Percentiles rank a stretch among this genome's conserved stretches.
These are phyloP conservation scores for Himalopsyche japonica DNA, from an alignment of 2,888 invertebrate genomes.

Conservation along the genomic window DNA sequence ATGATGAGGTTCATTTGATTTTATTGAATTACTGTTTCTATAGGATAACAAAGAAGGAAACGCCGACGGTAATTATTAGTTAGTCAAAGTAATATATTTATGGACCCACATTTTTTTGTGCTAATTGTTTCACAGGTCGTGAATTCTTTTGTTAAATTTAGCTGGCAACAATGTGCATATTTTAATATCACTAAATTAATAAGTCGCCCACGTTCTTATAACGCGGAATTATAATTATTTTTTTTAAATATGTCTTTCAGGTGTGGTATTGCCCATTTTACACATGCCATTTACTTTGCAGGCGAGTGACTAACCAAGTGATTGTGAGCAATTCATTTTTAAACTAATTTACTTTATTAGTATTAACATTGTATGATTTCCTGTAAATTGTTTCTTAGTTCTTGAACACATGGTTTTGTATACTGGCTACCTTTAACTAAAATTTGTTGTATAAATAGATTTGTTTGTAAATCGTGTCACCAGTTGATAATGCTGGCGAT, in stretches of 20 bases:
- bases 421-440: no score
- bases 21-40: no score
- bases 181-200: not conserved
- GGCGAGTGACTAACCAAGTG: not conserved
- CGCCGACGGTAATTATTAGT: not conserved
- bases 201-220: not conserved
- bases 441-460: no score
- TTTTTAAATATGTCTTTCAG: slow-evolving; percentile 15
- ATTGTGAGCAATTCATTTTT: no score
- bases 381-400: no score
- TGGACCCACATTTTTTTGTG: not conserved
- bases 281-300: not conserved
- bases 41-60: not conserved
- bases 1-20: no score
- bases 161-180: not conserved
- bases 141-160: not conserved
- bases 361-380: no score
- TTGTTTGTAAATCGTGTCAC: no score
- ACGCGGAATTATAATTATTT: slow-evolving; percentile 7
- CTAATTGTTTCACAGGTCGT: not conserved
- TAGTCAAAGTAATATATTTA: not conserved
- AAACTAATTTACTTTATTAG: no score
- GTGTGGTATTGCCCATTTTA: slow-evolving; percentile 7
- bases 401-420: no score
- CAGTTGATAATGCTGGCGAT: no score